phyloP scores from a whole-genome alignment of 2,797 vertebrate species.

The Catostomus latipinnis region DNA sequence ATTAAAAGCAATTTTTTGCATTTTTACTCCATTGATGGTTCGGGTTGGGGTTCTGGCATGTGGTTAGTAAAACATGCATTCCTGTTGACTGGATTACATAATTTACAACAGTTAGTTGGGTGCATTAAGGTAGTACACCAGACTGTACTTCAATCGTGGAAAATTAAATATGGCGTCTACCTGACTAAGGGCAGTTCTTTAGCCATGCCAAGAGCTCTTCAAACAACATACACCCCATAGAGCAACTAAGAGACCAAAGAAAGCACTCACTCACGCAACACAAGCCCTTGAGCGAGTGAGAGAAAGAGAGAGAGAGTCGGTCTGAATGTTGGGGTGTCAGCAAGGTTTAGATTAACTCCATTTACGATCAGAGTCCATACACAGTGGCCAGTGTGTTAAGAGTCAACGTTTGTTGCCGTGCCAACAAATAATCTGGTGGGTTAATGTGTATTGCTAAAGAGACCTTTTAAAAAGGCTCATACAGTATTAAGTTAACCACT shows the following conservation, averaged over 20 bases:
- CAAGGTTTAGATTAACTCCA: slow-evolving; percentile 24
- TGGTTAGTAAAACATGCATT: too few relatives aligned
- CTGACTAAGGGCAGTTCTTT: slow-evolving; percentile 27
- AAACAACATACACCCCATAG: slow-evolving; percentile 85
- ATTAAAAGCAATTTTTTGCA: too few relatives aligned
- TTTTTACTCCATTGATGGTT: too few relatives aligned
- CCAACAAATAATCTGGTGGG: not conserved
- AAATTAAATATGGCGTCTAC: too few relatives aligned
- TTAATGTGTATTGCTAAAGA: slow-evolving; percentile 32
- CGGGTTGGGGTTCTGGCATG: too few relatives aligned
- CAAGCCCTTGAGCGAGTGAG: not conserved
- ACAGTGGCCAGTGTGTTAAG: slow-evolving; percentile 1
- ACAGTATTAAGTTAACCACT: not conserved
- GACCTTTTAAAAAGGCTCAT: slow-evolving; percentile 9
- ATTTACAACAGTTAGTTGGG: too few relatives aligned
- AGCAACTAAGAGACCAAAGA: slow-evolving; percentile 74
- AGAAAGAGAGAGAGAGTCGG: too few relatives aligned
- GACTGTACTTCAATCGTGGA: too few relatives aligned
- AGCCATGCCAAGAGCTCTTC: slow-evolving; percentile 74
- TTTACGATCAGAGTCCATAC: not conserved
- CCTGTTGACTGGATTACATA: too few relatives aligned
- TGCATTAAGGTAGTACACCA: too few relatives aligned
- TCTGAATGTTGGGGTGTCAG: slow-evolving; percentile 10
- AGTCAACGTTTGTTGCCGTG: slow-evolving; percentile 25
- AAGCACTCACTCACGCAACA: slow-evolving; percentile 23